phyloP scores from a whole-genome alignment of 2,888 invertebrate species.

The Nebria salina region DNA sequence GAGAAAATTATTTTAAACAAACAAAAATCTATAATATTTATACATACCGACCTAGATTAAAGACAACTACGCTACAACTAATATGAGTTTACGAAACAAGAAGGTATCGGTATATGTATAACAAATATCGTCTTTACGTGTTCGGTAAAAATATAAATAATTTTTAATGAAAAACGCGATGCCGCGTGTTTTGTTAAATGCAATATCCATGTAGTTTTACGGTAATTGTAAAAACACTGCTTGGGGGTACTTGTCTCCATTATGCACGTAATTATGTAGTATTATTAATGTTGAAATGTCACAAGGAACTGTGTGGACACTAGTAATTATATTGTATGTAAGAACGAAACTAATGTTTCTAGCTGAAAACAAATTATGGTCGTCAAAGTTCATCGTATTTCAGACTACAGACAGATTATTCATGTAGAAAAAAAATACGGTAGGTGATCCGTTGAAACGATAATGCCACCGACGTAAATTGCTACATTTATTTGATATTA shows the following conservation, averaged over 20 bases:
- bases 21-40: no score
- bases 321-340: conserved; percentile 14
- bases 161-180: neutral
- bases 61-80: no score
- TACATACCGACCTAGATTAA: no score
- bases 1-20: neutral
- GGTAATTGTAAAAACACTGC: neutral
- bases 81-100: no score
- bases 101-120: no score
- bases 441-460: conserved; percentile 48
- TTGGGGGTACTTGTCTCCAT: neutral
- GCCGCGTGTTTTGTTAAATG: neutral
- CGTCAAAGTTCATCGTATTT: neutral
- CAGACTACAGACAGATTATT: neutral
- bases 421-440: neutral
- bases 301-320: conserved; percentile 14
- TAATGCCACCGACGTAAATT: conserved; percentile 50
- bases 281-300: conserved; percentile 12
- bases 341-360: conserved; percentile 4
- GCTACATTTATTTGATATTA: conserved; percentile 50
- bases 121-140: no score
- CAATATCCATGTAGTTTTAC: neutral
- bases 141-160: neutral
- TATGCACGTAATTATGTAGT: neutral
- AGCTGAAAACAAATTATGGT: conserved; percentile 10